Evolutionary conservation across 2,888 invertebrate species (phyloP).

Genomic region (Drosophila paucipuncta): DNA sequence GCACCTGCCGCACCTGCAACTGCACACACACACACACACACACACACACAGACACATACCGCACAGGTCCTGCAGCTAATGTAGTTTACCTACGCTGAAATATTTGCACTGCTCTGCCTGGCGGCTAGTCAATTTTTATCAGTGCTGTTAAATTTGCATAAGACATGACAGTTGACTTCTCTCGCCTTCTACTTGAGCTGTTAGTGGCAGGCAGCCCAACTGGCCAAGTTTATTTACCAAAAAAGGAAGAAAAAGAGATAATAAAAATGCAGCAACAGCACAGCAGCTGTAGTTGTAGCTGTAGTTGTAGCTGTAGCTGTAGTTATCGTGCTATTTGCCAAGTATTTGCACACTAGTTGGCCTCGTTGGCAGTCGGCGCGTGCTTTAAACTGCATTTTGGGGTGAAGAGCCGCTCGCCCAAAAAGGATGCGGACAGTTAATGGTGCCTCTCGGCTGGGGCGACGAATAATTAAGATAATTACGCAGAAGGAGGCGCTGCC

Average conservation of each 20-base stretch:
- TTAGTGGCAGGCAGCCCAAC: slow-evolving; percentile 17
- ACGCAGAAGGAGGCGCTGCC: slow-evolving; percentile 18
- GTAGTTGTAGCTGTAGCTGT: not conserved
- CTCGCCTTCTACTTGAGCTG: slow-evolving; percentile 5
- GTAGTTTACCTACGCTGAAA: slow-evolving; percentile 73
- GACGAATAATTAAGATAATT: slow-evolving; percentile 70
- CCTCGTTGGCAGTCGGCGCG: slow-evolving; percentile 41
- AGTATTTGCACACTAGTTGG: slow-evolving; percentile 22
- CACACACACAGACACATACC: not conserved
- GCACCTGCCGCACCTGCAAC: slow-evolving; percentile 69
- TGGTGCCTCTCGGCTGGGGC: slow-evolving; percentile 52
- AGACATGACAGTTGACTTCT: slow-evolving; percentile 47
- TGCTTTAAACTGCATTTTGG: slow-evolving; percentile 38
- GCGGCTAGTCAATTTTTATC: slow-evolving; percentile 64
- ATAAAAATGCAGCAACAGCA: slow-evolving; percentile 10
- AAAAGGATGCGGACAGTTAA: slow-evolving; percentile 25
- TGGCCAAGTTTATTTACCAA: slow-evolving; percentile 41
- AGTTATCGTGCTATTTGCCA: slow-evolving; percentile 12
- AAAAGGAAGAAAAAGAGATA: slow-evolving; percentile 10
- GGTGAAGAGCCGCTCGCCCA: not conserved
- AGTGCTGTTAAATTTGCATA: slow-evolving; percentile 63
- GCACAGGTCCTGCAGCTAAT: slow-evolving; percentile 64
- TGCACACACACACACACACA: slow-evolving; percentile 30
- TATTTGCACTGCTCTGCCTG: slow-evolving; percentile 63
- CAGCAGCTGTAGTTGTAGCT: not conserved